Conservation (phyloP, 1,140 invertebrate genomes). For the Drosophila nigrodunni region DNA sequence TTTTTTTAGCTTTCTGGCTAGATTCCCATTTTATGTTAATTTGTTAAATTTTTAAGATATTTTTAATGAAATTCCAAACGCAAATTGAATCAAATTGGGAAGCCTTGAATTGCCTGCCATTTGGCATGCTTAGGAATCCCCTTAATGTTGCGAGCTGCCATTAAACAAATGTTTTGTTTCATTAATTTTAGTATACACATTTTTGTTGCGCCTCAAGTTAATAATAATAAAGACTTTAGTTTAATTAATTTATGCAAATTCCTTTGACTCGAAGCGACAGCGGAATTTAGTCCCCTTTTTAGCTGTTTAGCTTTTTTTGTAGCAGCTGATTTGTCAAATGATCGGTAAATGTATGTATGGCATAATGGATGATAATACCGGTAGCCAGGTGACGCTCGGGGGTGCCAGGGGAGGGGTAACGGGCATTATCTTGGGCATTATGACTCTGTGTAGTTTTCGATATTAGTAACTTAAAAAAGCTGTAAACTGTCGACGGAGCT, state of each 20-base stretch:
- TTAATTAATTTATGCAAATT: constrained; percentile 74
- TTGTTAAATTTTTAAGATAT: constrained; percentile 53
- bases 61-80: constrained; percentile 55
- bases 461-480: constrained; percentile 48
- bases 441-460: constrained; percentile 29
- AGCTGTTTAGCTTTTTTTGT: too few species aligned
- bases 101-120: constrained; percentile 58
- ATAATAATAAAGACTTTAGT: constrained; percentile 59
- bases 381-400: constrained; percentile 48
- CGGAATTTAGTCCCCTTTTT: constrained; percentile 44
- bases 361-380: constrained; percentile 65
- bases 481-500: constrained; percentile 64
- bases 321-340: constrained; percentile 49
- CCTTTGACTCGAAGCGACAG: constrained; percentile 66
- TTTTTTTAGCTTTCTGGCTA: constrained; percentile 17
- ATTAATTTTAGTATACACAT: background rate
- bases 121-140: constrained; percentile 20
- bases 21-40: constrained; percentile 45
- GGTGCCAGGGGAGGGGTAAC: too few species aligned
- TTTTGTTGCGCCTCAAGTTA: constrained; percentile 1
- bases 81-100: constrained; percentile 8
- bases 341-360: constrained; percentile 26
- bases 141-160: background rate
- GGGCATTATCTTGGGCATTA: constrained; percentile 16
- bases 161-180: background rate